Percentiles rank a stretch among this genome's conserved stretches.
phyloP scores from a whole-genome alignment of 2,888 invertebrate genomes.

The Eristalis arbustorum region DNA sequence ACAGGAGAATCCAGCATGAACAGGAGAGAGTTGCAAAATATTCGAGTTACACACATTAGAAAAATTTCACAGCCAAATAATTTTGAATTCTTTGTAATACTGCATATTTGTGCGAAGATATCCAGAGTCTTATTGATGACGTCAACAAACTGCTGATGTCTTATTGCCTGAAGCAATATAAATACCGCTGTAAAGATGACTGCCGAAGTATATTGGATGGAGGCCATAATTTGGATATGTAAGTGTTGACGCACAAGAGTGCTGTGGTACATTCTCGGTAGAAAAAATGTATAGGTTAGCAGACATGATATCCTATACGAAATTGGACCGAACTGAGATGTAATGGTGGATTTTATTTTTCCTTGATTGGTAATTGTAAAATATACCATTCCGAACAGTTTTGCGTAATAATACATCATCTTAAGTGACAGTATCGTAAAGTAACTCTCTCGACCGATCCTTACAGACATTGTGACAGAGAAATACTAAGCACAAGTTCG shows the following conservation, averaged over 20 bases:
- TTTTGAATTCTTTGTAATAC: neutral
- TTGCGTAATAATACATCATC: slow-evolving; percentile 8
- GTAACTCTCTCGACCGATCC: neutral
- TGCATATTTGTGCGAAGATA: slow-evolving; percentile 4
- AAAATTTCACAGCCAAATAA: neutral
- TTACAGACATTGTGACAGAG: neutral
- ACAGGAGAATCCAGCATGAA: neutral
- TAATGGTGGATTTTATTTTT: neutral
- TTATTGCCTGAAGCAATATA: neutral
- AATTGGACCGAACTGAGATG: neutral
- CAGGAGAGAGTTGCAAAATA: neutral
- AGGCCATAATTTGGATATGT: neutral
- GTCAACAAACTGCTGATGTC: neutral
- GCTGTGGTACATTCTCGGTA: neutral
- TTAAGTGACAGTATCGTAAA: neutral
- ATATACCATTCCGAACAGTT: neutral
- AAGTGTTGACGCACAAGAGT: neutral
- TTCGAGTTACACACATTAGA: neutral
- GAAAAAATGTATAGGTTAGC: neutral
- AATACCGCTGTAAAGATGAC: neutral
- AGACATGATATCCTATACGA: neutral
- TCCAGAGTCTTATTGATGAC: slow-evolving; percentile 13
- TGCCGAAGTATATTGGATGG: neutral
- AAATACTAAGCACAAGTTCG: neutral
- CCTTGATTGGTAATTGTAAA: neutral